A percentile compares a stretch with the other conserved stretches of the same genome.
Evolutionary conservation across 2,888 invertebrate species (phyloP).

Genomic region (Drosophila nr. perissopoda): DNA sequence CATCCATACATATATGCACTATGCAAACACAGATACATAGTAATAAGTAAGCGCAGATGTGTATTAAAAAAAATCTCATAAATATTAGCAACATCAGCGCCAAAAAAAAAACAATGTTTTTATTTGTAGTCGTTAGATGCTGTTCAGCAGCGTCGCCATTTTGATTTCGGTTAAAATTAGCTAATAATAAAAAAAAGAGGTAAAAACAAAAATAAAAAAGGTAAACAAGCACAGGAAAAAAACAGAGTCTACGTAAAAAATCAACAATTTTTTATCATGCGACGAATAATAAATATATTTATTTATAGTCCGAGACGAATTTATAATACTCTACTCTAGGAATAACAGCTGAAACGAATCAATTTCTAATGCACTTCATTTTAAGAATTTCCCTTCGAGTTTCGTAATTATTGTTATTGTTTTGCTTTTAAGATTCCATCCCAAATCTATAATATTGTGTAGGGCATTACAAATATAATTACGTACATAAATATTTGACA

Average conservation of each 20-base stretch:
- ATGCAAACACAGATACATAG: conserved; percentile 11
- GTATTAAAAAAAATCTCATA: conserved; percentile 45
- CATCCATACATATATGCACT: conserved; percentile 23
- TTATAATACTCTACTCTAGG: conserved; percentile 18
- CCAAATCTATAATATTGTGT: background rate
- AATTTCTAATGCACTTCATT: background rate
- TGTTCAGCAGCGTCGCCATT: conserved; percentile 61
- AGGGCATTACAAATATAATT: conserved; percentile 19
- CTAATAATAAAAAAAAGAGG: conserved; percentile 62
- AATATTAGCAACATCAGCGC: conserved; percentile 52
- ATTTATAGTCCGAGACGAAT: conserved; percentile 10
- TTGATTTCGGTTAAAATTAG: conserved; percentile 71
- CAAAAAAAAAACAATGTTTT: conserved; percentile 20
- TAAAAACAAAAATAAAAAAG: conserved; percentile 29
- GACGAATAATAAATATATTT: conserved; percentile 9
- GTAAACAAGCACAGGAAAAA: conserved; percentile 49
- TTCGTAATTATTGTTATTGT: background rate
- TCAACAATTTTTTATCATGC: conserved; percentile 37
- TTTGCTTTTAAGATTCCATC: background rate
- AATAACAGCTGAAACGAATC: conserved; percentile 16
- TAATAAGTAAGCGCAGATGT: conserved; percentile 30
- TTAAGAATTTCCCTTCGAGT: background rate
- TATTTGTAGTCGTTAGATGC: conserved; percentile 53
- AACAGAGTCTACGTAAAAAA: conserved; percentile 15
- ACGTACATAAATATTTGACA: conserved; percentile 5